A percentile compares a stretch with the other conserved stretches of the same genome.
These are phyloP conservation scores for Plutella xylostella DNA, from an alignment of 2,888 invertebrate species.

Conservation along the genomic window DNA sequence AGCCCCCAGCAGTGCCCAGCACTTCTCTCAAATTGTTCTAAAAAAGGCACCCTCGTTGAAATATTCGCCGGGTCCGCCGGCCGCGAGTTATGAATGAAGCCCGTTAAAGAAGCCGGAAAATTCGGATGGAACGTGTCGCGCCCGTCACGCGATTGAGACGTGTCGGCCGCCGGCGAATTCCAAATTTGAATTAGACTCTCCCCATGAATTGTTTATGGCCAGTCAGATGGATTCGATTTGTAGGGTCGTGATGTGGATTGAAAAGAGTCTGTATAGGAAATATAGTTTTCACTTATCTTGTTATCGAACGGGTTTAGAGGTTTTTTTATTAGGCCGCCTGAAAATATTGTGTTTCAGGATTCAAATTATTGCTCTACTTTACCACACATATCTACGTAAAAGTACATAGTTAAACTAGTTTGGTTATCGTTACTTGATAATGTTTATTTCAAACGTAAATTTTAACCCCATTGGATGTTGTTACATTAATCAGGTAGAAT, in stretches of 20 bases:
- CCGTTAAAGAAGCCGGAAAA: slow-evolving; percentile 68
- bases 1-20: no score
- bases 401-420: no score
- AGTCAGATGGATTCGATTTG: background rate
- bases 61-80: slow-evolving; percentile 66
- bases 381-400: no score
- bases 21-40: no score
- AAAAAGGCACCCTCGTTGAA: slow-evolving; percentile 61
- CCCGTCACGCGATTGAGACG: slow-evolving; percentile 29
- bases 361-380: no score
- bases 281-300: background rate
- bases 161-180: slow-evolving; percentile 7
- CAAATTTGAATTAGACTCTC: background rate
- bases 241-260: background rate
- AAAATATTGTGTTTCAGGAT: no score
- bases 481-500: no score
- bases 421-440: no score
- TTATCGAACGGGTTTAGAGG: no score
- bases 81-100: slow-evolving; percentile 70
- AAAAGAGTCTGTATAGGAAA: background rate
- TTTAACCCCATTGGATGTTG: no score
- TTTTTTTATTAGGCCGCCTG: no score
- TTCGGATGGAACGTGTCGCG: slow-evolving; percentile 48
- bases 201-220: background rate
- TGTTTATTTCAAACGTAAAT: no score